These are phyloP conservation scores for Sminthurides bifidus DNA, from an alignment of 1,140 invertebrate species.

Conservation along the genomic window DNA sequence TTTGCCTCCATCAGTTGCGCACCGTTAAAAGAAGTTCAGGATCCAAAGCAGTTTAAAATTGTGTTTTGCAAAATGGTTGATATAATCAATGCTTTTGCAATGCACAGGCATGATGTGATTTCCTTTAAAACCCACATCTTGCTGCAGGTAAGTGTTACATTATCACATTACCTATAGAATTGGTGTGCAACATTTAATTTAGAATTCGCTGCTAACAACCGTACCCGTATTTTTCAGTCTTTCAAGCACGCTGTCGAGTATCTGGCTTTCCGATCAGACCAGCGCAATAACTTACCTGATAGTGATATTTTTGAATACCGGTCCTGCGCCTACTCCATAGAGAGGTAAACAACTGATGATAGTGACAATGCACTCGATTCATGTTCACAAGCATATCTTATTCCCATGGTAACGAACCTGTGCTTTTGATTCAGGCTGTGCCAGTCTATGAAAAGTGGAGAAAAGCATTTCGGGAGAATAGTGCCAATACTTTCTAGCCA, in stretches of 20 bases:
- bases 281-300: constrained; percentile 25
- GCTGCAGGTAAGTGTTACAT: constrained; percentile 19
- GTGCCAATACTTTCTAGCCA: constrained; percentile 38
- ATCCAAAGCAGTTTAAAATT: constrained; percentile 11
- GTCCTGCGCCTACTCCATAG: constrained; percentile 26
- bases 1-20: constrained; percentile 17
- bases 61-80: constrained; percentile 20
- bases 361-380: neutral
- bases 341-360: constrained; percentile 30
- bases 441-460: constrained; percentile 22
- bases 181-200: no score
- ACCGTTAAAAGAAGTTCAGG: constrained; percentile 17
- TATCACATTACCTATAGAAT: neutral
- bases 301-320: constrained; percentile 25
- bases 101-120: constrained; percentile 27
- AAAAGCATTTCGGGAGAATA: constrained; percentile 37
- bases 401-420: neutral
- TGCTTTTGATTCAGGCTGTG: constrained; percentile 15
- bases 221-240: constrained; percentile 20
- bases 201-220: no score
- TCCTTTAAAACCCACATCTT: constrained; percentile 27
- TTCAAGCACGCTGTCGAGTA: constrained; percentile 23
- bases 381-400: neutral
- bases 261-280: constrained; percentile 16
- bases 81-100: constrained; percentile 24